Evolutionary conservation across 2,797 vertebrate genomes (phyloP).

Genomic region (Myotis myotis): DNA sequence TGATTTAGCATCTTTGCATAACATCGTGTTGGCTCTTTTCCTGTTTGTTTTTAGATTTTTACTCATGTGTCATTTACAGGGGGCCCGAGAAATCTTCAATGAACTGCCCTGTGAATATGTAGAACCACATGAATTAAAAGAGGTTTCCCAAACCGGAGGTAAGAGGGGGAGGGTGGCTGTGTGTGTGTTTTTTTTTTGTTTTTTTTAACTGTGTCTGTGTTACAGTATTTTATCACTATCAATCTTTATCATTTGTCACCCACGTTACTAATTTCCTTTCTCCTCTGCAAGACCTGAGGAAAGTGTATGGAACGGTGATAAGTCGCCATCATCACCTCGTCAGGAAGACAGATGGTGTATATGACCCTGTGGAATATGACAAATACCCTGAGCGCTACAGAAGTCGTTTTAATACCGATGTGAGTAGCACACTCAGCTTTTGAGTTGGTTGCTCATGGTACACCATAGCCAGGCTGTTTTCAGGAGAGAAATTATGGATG

Average conservation of each 20-base stretch:
- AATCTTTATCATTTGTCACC: slow-evolving; percentile 38
- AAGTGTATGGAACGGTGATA: slow-evolving; percentile 95
- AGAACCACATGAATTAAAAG: slow-evolving; percentile 94
- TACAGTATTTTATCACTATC: slow-evolving; percentile 38
- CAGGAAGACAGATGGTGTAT: slow-evolving; percentile 92
- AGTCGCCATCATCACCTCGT: slow-evolving; percentile 97
- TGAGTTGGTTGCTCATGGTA: background rate
- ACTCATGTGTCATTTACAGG: slow-evolving; percentile 83
- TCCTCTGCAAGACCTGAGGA: slow-evolving; percentile 89
- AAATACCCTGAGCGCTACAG: slow-evolving; percentile 93
- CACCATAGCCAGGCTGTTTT: background rate
- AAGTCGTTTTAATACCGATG: slow-evolving; percentile 93
- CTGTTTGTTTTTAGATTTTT: background rate
- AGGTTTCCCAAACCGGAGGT: slow-evolving; percentile 95
- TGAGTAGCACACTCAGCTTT: slow-evolving; percentile 83
- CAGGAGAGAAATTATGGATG: background rate
- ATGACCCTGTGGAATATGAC: slow-evolving; percentile 95
- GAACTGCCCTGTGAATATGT: slow-evolving; percentile 97
- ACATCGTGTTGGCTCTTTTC: background rate
- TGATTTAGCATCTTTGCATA: background rate
- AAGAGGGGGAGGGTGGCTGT: slow-evolving; percentile 30
- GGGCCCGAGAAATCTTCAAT: slow-evolving; percentile 95
- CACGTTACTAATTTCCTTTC: background rate
- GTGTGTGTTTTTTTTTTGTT: background rate
- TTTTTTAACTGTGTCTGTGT: slow-evolving; percentile 8